phyloP scores from a whole-genome alignment of 2,797 vertebrate genomes.

The Carduelis carduelis region DNA sequence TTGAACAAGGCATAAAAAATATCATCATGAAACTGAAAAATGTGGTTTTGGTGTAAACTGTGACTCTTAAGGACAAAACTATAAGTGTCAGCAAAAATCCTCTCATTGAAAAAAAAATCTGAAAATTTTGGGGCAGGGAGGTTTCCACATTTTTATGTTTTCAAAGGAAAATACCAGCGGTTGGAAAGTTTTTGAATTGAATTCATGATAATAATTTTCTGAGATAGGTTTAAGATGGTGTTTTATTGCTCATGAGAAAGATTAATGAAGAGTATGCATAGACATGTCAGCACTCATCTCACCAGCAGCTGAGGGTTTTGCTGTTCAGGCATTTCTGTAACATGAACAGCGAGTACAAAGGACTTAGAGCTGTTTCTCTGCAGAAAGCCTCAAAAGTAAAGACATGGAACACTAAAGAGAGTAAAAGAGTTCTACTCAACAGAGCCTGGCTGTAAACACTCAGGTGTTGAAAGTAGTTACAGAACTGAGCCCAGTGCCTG shows the following conservation, averaged over 20 bases:
- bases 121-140: background rate
- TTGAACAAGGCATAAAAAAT: background rate
- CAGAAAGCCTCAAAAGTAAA: background rate
- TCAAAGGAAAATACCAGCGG: background rate
- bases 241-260: constrained; percentile 53
- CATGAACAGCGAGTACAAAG: background rate
- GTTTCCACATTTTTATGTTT: background rate
- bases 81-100: background rate
- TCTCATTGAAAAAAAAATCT: background rate
- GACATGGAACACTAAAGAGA: background rate
- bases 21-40: background rate
- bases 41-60: constrained; percentile 33
- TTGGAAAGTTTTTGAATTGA: background rate
- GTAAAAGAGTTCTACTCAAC: background rate
- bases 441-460: background rate
- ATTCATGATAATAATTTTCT: background rate
- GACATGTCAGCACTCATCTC: background rate
- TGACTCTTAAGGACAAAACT: background rate
- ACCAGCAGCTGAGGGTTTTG: background rate
- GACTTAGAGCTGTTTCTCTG: background rate
- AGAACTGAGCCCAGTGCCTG: background rate
- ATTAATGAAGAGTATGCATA: constrained; percentile 20
- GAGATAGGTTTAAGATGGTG: background rate
- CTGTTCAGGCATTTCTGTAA: background rate
- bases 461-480: background rate